These are phyloP conservation scores for Hydropsyche tenuis DNA, from an alignment of 1,140 invertebrate species.

Conservation along the genomic window DNA sequence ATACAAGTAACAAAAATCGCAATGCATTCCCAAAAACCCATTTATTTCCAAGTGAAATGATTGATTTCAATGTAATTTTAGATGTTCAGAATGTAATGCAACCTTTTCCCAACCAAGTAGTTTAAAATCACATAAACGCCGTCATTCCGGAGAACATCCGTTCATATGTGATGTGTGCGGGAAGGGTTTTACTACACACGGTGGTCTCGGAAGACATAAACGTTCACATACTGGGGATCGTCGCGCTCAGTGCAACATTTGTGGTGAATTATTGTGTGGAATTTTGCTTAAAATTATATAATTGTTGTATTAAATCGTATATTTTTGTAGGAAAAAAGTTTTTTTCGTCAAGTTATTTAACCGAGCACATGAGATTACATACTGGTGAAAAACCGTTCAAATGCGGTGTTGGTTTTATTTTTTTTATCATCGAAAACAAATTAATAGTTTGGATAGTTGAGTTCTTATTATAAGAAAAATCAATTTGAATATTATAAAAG, in stretches of 20 bases:
- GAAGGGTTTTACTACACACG: constrained; percentile 68
- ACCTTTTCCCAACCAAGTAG: constrained; percentile 59
- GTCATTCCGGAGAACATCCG: constrained; percentile 73
- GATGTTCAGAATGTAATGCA: constrained; percentile 56
- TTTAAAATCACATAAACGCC: constrained; percentile 71
- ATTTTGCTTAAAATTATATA: too few species aligned
- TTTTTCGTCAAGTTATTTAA: constrained; percentile 41
- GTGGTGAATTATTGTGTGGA: constrained; percentile 41
- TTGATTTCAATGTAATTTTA: constrained; percentile 36
- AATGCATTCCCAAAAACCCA: too few species aligned
- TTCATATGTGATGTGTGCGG: constrained; percentile 67
- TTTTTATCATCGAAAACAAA: too few species aligned
- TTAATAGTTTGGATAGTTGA: too few species aligned
- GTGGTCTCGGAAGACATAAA: constrained; percentile 64
- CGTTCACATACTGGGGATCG: constrained; percentile 61
- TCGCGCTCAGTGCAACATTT: constrained; percentile 45
- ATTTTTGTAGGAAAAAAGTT: constrained; percentile 46
- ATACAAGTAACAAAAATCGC: constrained; percentile 49
- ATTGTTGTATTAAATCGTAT: too few species aligned
- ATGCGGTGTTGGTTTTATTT: constrained; percentile 37
- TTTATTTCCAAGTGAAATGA: too few species aligned
- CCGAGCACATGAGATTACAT: constrained; percentile 45
- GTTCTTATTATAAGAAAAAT: too few species aligned
- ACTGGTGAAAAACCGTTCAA: constrained; percentile 44
- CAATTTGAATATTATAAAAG: too few species aligned